A percentile compares a stretch with the other conserved stretches of the same genome.
Evolutionary conservation across 64 coral and sea anemone genomes (phyloP).

Genomic region (Pachyseris speciosa): DNA sequence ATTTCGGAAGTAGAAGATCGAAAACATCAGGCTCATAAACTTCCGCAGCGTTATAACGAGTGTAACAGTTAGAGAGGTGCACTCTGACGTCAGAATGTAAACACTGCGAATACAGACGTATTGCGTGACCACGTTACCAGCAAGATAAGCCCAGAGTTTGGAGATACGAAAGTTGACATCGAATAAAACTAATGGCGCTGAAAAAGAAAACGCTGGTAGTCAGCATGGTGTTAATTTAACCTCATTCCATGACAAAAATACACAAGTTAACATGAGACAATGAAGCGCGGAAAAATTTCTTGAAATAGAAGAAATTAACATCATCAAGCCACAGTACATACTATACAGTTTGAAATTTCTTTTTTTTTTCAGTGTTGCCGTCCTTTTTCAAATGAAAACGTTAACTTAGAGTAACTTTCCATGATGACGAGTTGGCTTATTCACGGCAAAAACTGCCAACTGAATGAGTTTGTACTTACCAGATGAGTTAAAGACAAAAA

Average conservation of each 20-base stretch:
- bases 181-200: slow-evolving; percentile 77
- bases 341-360: no score
- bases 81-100: slow-evolving; percentile 91
- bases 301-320: no score
- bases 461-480: slow-evolving; percentile 33
- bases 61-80: slow-evolving; percentile 91
- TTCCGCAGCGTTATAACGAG: slow-evolving; percentile 95
- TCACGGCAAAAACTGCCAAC: not conserved
- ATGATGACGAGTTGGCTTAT: not conserved
- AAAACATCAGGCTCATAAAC: slow-evolving; percentile 91
- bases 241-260: not conserved
- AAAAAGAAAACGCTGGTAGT: not conserved
- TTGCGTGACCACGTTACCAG: slow-evolving; percentile 89
- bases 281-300: no score
- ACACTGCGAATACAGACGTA: slow-evolving; percentile 91
- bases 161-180: slow-evolving; percentile 63
- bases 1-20: slow-evolving; percentile 89
- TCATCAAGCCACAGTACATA: no score
- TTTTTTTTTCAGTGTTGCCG: no score
- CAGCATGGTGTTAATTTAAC: not conserved
- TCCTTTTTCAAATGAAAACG: no score
- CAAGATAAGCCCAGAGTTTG: slow-evolving; percentile 86
- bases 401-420: no score
- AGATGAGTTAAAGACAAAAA: slow-evolving; percentile 90
- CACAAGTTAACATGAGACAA: no score